phyloP scores from a whole-genome alignment of 30 jellyfish, hydroid and myxozoan species.

The Turritopsis rubra region DNA sequence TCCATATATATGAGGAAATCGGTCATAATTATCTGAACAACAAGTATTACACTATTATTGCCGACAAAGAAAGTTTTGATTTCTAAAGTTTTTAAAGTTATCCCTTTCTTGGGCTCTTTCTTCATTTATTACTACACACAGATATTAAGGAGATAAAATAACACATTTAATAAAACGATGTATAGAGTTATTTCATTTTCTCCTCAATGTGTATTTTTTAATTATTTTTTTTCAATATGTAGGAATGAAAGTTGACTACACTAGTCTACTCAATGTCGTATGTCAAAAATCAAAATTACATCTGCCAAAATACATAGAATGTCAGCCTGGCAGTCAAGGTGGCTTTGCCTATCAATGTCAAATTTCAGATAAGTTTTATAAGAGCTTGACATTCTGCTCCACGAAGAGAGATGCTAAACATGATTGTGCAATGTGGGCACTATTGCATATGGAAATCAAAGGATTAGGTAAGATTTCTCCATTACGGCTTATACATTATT shows the following conservation, averaged over 20 bases:
- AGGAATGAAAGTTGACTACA: constrained; percentile 51
- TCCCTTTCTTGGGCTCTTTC: not conserved
- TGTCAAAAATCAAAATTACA: constrained; percentile 69
- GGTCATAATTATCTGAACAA: too few relatives aligned
- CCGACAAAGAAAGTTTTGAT: too few relatives aligned
- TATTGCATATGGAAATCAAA: constrained; percentile 55
- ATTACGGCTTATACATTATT: not conserved
- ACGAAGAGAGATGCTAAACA: constrained; percentile 63
- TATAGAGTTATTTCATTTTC: too few relatives aligned
- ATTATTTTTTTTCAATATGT: not conserved
- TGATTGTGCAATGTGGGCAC: constrained; percentile 76
- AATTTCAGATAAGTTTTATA: constrained; percentile 27
- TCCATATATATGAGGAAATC: too few relatives aligned
- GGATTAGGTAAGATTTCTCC: constrained; percentile 30
- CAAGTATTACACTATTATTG: too few relatives aligned
- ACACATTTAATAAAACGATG: too few relatives aligned
- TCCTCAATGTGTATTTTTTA: not conserved
- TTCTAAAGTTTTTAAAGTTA: too few relatives aligned
- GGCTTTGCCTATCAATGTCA: constrained; percentile 64
- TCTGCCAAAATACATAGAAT: constrained; percentile 56
- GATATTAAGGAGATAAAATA: not conserved
- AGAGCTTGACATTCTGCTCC: constrained; percentile 36
- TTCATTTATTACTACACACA: not conserved
- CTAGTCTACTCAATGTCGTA: constrained; percentile 51
- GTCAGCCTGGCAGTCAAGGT: constrained; percentile 30